Percentiles rank a stretch among this genome's conserved stretches.
These are phyloP conservation scores for Chelon auratus DNA, from an alignment of 2,797 vertebrate genomes.

Conservation along the genomic window DNA sequence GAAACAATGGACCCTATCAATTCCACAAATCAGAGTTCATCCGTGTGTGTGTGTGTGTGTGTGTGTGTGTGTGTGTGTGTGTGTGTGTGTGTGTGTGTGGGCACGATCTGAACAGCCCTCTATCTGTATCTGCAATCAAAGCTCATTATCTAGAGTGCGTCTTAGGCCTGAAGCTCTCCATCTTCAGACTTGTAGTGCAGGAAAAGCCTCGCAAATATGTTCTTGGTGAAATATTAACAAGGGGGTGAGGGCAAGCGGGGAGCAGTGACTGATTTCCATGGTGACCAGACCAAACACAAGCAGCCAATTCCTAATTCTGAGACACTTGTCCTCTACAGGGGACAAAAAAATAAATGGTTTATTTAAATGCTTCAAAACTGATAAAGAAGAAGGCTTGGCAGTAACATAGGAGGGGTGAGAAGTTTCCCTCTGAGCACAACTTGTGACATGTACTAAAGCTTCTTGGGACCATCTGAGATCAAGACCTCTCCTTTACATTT, in stretches of 20 bases:
- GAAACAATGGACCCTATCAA: slow-evolving; percentile 92
- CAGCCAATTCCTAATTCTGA: not conserved
- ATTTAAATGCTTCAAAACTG: slow-evolving; percentile 1
- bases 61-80: slow-evolving; percentile 51
- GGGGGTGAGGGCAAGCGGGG: slow-evolving; percentile 28
- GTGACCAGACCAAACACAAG: slow-evolving; percentile 66
- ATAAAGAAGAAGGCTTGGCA: not conserved
- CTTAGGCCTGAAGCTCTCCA: slow-evolving; percentile 68
- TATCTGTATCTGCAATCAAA: slow-evolving; percentile 88
- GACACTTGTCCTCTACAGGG: not conserved
- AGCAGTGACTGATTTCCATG: slow-evolving; percentile 55
- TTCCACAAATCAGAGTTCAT: slow-evolving; percentile 90
- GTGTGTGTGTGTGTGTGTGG: slow-evolving; percentile 52
- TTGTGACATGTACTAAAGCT: slow-evolving; percentile 32
- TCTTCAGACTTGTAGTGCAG: slow-evolving; percentile 52
- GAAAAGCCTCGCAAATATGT: slow-evolving; percentile 53
- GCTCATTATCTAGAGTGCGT: slow-evolving; percentile 90
- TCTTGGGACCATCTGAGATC: slow-evolving; percentile 50
- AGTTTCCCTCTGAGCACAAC: not conserved
- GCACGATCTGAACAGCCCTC: slow-evolving; percentile 68
- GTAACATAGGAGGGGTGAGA: not conserved
- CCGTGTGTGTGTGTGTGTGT: slow-evolving; percentile 61
- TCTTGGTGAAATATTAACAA: slow-evolving; percentile 81
- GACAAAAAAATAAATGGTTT: not conserved
- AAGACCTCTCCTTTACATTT: slow-evolving; percentile 53